Conservation (phyloP, 1,140 invertebrate species). For the Battus philenor region DNA sequence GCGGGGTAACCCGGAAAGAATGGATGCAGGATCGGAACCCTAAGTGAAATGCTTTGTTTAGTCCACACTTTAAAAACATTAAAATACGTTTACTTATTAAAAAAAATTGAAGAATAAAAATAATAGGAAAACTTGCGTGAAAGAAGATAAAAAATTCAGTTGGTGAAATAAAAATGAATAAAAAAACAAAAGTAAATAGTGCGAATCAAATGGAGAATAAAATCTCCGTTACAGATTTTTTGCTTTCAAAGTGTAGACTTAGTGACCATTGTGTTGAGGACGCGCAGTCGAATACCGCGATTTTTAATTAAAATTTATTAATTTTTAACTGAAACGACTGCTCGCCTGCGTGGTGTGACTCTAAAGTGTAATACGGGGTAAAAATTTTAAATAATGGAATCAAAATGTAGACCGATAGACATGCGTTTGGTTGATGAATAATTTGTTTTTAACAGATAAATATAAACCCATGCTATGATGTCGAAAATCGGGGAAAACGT, state of each 20-base stretch:
- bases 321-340: slow-evolving; percentile 43
- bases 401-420: slow-evolving; percentile 51
- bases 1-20: slow-evolving; percentile 63
- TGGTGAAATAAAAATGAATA: slow-evolving; percentile 9
- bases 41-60: slow-evolving; percentile 51
- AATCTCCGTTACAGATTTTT: no score
- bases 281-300: slow-evolving; percentile 52
- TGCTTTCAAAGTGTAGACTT: slow-evolving; percentile 65
- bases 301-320: slow-evolving; percentile 4
- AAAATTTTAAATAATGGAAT: slow-evolving; percentile 46
- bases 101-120: no score
- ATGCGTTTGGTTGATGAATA: slow-evolving; percentile 61
- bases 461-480: slow-evolving; percentile 28
- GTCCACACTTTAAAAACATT: slow-evolving; percentile 65
- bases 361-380: slow-evolving; percentile 39
- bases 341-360: slow-evolving; percentile 46
- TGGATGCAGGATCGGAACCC: slow-evolving; percentile 41
- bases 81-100: slow-evolving; percentile 25
- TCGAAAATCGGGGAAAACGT: no score
- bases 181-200: no score
- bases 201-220: slow-evolving; percentile 14
- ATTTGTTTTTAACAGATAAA: slow-evolving; percentile 23
- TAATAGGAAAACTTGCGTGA: no score
- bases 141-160: not conserved
- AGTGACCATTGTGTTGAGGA: slow-evolving; percentile 39